phyloP scores from a whole-genome alignment of 2,888 invertebrate species.

The Cataglyphis altisquamis region DNA sequence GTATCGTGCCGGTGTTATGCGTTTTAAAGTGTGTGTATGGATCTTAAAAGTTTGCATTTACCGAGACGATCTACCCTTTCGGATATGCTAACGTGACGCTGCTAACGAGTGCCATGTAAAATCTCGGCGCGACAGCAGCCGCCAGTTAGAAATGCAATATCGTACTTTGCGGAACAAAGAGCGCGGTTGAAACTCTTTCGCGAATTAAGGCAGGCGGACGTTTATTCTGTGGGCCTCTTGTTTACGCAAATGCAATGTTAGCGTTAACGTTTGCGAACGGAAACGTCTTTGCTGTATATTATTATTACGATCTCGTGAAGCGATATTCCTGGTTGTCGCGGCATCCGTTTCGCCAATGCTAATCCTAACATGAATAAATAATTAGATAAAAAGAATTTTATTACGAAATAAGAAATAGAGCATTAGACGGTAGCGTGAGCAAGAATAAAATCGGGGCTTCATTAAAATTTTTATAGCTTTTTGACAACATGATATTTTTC shows the following conservation, averaged over 20 bases:
- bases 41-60: conserved; percentile 13
- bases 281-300: conserved; percentile 60
- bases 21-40: neutral
- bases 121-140: conserved; percentile 37
- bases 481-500: neutral
- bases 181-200: conserved; percentile 60
- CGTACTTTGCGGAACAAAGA: conserved; percentile 59
- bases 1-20: neutral
- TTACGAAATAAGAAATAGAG: conserved; percentile 40
- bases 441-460: neutral
- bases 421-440: too few species aligned
- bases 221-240: conserved; percentile 28
- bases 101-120: conserved; percentile 66
- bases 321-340: conserved; percentile 33
- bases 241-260: conserved; percentile 55
- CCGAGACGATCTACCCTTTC: conserved; percentile 26
- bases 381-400: conserved; percentile 29
- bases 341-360: conserved; percentile 32
- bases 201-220: conserved; percentile 49
- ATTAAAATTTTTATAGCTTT: neutral
- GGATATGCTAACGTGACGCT: conserved; percentile 57
- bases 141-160: conserved; percentile 66
- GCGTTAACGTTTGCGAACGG: conserved; percentile 58
- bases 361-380: conserved; percentile 56
- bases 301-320: conserved; percentile 66